Base-by-base conservation (phyloP, 2,797 vertebrate genomes). In the Helarctos malayanus region DNA sequence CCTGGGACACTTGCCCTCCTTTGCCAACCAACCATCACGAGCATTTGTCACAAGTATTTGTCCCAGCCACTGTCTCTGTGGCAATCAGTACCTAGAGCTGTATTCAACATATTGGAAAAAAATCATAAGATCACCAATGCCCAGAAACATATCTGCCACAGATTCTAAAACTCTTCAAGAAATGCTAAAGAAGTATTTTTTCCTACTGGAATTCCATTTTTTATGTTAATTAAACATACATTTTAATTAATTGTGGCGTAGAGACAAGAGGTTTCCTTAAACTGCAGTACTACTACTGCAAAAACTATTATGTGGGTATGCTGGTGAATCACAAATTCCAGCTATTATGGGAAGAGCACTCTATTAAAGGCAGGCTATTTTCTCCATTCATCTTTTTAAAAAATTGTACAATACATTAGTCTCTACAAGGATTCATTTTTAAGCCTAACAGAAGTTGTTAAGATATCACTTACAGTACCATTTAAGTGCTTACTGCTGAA, bases 391-490 rank as follows among this genome's bases (percentile, higher is more conserved):
- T 97, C 97, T 98, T 97, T 97, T 59, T 65, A 38, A 96, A 96
- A 95, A 97, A 98, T 95, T 86, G 81, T 96, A 76, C 49, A 81
- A 29, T 88, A 68, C 82, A 96, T 97, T 97, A 93, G 63, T 83
- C 75, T 76, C 23, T 95, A 89, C 69, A 97, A 97, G 94, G 90
- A 95, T 97, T 97, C 90, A 97, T 97, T 96, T 98, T 98, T 97
- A 97, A 97, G 82, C 61, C 94, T 94, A 87, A 79, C 78, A 57
- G 86, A 95, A 89, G 81, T 87, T 94, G 91, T 97, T 97, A 96
- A 95, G 97, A 95, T 97, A 97, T 96, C 92, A 95, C 89, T 97
- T 95, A 91, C 85, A 93, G 85, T 84, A 86, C 81, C 95, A 93
- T 94, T 96, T 92, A 90, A 65, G 79, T 8, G 23, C 47, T 95